phyloP scores from a whole-genome alignment of 2,113 vertebrate species.

The Ovibos moschatus region DNA sequence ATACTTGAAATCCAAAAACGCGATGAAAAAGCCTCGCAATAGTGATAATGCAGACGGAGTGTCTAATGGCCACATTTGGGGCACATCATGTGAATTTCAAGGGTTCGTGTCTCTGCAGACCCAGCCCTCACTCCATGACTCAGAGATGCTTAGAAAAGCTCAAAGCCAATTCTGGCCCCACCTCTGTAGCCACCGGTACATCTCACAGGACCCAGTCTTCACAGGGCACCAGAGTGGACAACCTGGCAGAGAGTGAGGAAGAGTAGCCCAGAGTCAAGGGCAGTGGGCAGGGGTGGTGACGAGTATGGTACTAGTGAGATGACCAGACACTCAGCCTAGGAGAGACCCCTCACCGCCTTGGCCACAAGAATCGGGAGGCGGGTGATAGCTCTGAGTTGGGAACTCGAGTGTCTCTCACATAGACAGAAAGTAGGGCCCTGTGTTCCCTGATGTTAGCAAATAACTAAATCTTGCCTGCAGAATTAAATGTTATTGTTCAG shows the following conservation, averaged over 20 bases:
- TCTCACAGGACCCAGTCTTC: background rate
- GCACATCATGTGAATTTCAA: background rate
- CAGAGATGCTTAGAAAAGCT: background rate
- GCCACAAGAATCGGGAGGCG: fast-evolving
- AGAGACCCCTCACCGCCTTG: fast-evolving
- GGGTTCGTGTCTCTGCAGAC: background rate
- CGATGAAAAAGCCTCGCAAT: too few relatives aligned
- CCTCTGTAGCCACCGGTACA: background rate
- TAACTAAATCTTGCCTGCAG: background rate
- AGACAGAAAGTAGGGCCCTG: background rate
- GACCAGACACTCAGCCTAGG: background rate
- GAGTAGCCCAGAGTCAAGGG: background rate
- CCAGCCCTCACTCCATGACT: background rate
- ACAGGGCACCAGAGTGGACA: background rate
- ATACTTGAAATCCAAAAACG: background rate
- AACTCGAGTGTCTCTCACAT: background rate
- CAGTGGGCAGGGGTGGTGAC: too few relatives aligned
- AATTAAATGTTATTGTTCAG: background rate
- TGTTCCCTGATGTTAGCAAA: background rate
- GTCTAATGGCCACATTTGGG: background rate
- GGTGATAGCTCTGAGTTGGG: too few relatives aligned
- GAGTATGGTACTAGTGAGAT: background rate
- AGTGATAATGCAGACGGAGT: background rate
- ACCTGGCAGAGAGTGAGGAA: background rate
- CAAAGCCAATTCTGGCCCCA: background rate